Evolutionary conservation across 2,113 vertebrate genomes (phyloP).

Genomic region (Petrocephalus microphthalmus): DNA sequence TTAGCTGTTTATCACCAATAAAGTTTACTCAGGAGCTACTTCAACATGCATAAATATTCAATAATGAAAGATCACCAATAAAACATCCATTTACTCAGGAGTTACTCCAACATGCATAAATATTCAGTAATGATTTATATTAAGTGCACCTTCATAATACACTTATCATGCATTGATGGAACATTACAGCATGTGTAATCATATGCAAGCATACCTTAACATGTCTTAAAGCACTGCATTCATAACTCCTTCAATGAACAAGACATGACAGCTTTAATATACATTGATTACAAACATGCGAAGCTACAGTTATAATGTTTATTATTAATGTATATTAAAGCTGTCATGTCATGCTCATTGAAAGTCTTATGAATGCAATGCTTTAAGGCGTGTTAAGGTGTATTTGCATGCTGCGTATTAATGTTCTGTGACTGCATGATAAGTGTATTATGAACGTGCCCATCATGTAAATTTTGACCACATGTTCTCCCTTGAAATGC

Average conservation of each 20-base stretch:
- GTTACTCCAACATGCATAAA: neutral
- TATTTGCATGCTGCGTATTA: neutral
- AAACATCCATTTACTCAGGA: neutral
- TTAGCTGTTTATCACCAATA: neutral
- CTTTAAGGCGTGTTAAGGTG: neutral
- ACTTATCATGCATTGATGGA: neutral
- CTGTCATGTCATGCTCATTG: neutral
- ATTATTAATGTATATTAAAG: neutral
- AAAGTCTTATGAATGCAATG: neutral
- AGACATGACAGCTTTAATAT: neutral
- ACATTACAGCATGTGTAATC: neutral
- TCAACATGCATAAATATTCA: neutral
- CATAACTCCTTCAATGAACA: neutral
- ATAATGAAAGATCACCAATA: neutral
- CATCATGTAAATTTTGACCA: neutral
- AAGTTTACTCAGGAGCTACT: neutral
- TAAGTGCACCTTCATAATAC: neutral
- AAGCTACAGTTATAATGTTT: neutral
- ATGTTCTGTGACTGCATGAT: neutral
- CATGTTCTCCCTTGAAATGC: neutral
- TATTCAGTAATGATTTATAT: neutral
- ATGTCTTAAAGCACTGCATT: neutral
- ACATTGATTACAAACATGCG: neutral
- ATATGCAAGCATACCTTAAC: neutral
- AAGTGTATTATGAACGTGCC: neutral